Conservation (phyloP, 2,888 invertebrate species). For the Hylaea fasciaria region DNA sequence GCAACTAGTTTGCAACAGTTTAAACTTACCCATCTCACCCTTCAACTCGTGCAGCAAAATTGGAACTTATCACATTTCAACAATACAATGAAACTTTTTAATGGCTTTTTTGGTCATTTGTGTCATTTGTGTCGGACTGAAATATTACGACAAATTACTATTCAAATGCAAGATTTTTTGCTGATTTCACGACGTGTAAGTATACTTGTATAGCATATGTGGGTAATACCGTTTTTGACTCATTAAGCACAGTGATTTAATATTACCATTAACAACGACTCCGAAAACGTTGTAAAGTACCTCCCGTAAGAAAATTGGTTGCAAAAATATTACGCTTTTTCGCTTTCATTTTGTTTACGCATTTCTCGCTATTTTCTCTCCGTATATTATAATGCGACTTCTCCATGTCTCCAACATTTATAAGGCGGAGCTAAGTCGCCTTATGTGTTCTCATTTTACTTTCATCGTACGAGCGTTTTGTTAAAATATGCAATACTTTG, state of each 20-base stretch:
- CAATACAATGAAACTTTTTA: background rate
- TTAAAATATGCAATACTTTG: slow-evolving; percentile 37
- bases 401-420: slow-evolving; percentile 28
- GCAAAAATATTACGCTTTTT: slow-evolving; percentile 4
- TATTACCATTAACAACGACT: background rate
- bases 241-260: too few relatives aligned
- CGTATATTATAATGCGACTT: slow-evolving; percentile 30
- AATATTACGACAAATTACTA: too few relatives aligned
- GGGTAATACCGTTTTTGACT: too few relatives aligned
- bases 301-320: background rate
- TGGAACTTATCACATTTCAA: background rate
- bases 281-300: background rate
- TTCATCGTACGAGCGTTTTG: slow-evolving; percentile 31
- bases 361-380: slow-evolving; percentile 20
- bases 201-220: too few relatives aligned
- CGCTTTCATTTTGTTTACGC: slow-evolving; percentile 8
- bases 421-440: slow-evolving; percentile 21
- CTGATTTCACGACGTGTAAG: too few relatives aligned
- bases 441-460: slow-evolving; percentile 24
- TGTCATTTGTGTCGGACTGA: too few relatives aligned
- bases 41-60: slow-evolving; percentile 1
- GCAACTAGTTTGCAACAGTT: slow-evolving; percentile 14
- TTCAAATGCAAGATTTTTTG: too few relatives aligned
- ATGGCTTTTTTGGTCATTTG: too few relatives aligned
- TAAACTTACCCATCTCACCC: slow-evolving; percentile 12